Base-by-base conservation (phyloP, 2,888 invertebrate species). In the Bimastos eiseni region DNA sequence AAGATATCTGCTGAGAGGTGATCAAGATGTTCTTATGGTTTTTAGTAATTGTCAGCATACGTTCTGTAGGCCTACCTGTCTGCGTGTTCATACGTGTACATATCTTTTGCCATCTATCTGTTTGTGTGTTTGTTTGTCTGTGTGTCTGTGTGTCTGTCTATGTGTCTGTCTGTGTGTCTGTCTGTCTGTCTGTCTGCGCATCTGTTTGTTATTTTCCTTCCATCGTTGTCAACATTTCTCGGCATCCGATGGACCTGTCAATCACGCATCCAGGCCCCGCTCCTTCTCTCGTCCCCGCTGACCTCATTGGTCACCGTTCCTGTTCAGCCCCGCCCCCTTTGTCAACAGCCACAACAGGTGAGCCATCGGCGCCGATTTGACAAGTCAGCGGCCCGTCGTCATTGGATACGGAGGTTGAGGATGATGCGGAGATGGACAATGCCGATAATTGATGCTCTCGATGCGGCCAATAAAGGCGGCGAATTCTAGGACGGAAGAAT, bases 311-410 rank as follows among this genome's bases (percentile, higher is more conserved):
- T 19, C 70, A n/a, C 17, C 70, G 17, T 0, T 70, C 30, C 11
- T 15, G 8, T n/a, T 1, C 8, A 6, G 70, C 13, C 4, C 70
- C 70, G 70, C 70, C 70, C n/a, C 30, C 15, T 70, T 70, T 70
- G 70, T 70, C 70, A 70, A 70, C 70, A 70, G n/a, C 70, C 70
- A 70, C 70, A 70, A 70, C 70, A 70, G 70, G 70, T 70, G 70
- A 30, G 70, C 30, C n/a, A 8, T 49, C 49, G 49, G 49, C 49
- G 49, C 3, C 49, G 49, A 49, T n/a, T 70, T 70, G 70, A 70
- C 70, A n/a, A 70, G 5, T 70, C 70, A 70, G 70, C 70, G 70
- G 8, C 70, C n/a, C n/a, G n/a, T 6, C 4, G 70, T 70, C 70
- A 11, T 70, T n/a, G 70, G 70, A 30, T 70, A 11, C n/a, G 70